Evolutionary conservation across 1,140 invertebrate species (phyloP).

Genomic region (Lucilia cuprina): DNA sequence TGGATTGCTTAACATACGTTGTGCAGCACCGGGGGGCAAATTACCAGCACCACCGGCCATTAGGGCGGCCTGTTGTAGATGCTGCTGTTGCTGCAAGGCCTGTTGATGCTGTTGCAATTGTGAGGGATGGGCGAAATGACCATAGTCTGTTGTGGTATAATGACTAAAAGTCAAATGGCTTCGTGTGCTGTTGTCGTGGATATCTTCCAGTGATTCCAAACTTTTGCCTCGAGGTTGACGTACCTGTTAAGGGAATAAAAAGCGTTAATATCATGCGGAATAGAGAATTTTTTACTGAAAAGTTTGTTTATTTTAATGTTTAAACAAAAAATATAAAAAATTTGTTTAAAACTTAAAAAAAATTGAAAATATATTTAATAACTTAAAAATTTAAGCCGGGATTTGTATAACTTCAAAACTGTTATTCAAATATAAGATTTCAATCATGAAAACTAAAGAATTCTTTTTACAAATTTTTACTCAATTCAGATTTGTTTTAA

Average conservation of each 20-base stretch:
- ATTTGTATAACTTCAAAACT: too few relatives aligned
- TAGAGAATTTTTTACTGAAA: too few relatives aligned
- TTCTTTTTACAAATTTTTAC: too few relatives aligned
- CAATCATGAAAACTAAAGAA: too few relatives aligned
- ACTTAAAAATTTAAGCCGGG: too few relatives aligned
- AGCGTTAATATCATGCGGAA: too few relatives aligned
- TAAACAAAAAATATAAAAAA: neutral
- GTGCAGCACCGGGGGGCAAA: constrained; percentile 23
- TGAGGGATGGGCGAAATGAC: constrained; percentile 62
- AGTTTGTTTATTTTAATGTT: too few relatives aligned
- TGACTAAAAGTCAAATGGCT: constrained; percentile 69
- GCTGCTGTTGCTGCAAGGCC: constrained; percentile 58
- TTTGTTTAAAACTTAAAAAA: neutral
- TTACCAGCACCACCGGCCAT: constrained; percentile 45
- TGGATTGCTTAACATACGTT: constrained; percentile 57
- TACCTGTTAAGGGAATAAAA: constrained; percentile 58
- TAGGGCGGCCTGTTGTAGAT: constrained; percentile 49
- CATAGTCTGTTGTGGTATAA: constrained; percentile 60
- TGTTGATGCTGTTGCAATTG: constrained; percentile 63
- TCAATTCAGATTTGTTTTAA: neutral
- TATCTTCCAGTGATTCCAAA: constrained; percentile 81
- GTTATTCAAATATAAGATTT: too few relatives aligned
- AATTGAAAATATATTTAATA: neutral
- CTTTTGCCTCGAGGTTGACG: constrained; percentile 80
- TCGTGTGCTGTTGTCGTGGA: constrained; percentile 67